Conservation (phyloP, 2,888 invertebrate genomes). For the Chromoteleia sp. region DNA sequence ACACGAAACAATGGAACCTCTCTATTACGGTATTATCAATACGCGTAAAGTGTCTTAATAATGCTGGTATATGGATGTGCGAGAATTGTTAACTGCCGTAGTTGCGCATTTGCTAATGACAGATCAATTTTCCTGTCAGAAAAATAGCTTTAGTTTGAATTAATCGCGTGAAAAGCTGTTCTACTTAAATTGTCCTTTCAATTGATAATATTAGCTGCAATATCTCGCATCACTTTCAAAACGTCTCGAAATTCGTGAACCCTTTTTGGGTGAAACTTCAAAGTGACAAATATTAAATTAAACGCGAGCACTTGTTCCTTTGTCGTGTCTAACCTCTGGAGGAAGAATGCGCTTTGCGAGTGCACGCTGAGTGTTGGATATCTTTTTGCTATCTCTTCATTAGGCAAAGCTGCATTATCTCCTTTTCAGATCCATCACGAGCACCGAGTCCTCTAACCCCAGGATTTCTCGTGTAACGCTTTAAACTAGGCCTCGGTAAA, state of each 20-base stretch:
- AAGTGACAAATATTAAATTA: slow-evolving; percentile 10
- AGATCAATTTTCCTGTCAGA: slow-evolving; percentile 5
- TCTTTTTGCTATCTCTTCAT: slow-evolving; percentile 13
- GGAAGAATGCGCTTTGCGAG: slow-evolving; percentile 4
- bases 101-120: slow-evolving; percentile 13
- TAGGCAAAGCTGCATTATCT: slow-evolving; percentile 12
- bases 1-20: background rate
- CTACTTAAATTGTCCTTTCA: background rate
- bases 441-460: background rate
- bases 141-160: background rate
- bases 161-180: background rate
- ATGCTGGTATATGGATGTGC: slow-evolving; percentile 4
- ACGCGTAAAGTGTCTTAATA: slow-evolving; percentile 12
- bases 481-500: slow-evolving; percentile 26
- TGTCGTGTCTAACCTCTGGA: background rate
- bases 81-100: background rate
- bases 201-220: background rate
- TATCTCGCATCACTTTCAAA: background rate
- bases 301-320: slow-evolving; percentile 1
- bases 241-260: background rate
- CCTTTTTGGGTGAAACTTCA: background rate
- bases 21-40: slow-evolving; percentile 13
- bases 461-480: background rate
- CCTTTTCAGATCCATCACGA: slow-evolving; percentile 3
- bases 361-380: background rate